Base-by-base conservation (phyloP, 1,140 invertebrate species). In the Apis cerana region DNA sequence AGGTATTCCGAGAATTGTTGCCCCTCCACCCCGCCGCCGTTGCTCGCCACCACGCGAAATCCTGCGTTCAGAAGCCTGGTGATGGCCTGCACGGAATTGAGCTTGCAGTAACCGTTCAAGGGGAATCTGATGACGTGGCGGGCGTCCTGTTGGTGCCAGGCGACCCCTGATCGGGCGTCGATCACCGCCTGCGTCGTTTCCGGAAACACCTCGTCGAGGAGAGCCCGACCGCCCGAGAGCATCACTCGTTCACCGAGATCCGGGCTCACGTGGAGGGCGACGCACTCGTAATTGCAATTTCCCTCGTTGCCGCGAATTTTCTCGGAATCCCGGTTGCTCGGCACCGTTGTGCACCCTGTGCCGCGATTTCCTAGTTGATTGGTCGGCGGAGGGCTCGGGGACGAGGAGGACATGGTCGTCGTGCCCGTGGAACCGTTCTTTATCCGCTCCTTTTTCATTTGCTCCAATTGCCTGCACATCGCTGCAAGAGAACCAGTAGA, bases 1-100 rank as follows among this genome's bases (percentile, higher is more conserved):
- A 99, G 94, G 94, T 98, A 99, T 93, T 98, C 98, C 89, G 97
- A 98, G 94, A 98, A 98, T 93, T 98, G 97, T 91, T 98, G 98
- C 1, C 97, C 97, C 90, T 98, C 98, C 17, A 98, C 97, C 13
- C 97, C 97, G 13, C 97, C 97, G 0, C 97, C 97, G 89, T 97
- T 98, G 89, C 97, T 97, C 1, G 97, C 97, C 15, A 96, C 96
- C 64, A 98, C 95, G 80, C 95, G 95, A 92, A 98, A 98, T 56
- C 96, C 96, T 80, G 96, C 95, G 92, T 98, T 98, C n/a, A 98
- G 94, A 43, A 99, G 95, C 90, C 97, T 96, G 82, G 97, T 97
- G 84, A 98, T 97, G 52, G 97, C 97, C 94, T 98, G 97, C 59
- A 98, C 96, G 19, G 97, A 98, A 92, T 98, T 98, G 48, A 99